These are phyloP conservation scores for Drosophila chauvacae DNA, from an alignment of 1,140 invertebrate genomes.

Conservation along the genomic window DNA sequence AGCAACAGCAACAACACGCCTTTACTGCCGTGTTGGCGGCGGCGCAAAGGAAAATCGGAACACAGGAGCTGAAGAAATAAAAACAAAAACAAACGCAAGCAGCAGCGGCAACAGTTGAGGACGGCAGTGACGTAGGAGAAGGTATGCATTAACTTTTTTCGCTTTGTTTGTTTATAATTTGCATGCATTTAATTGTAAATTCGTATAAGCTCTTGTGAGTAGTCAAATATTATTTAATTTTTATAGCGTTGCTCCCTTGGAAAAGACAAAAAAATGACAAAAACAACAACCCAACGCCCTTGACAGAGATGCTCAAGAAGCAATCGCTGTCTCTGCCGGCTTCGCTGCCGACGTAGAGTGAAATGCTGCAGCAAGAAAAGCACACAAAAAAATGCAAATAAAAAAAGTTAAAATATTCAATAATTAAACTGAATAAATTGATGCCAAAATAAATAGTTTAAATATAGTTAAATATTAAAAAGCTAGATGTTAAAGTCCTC, in stretches of 20 bases:
- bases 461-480: neutral
- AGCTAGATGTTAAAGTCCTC: neutral
- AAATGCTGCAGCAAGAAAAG: constrained; percentile 61
- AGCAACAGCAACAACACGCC: neutral
- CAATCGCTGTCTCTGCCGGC: constrained; percentile 24
- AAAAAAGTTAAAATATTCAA: neutral
- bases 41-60: constrained; percentile 4
- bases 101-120: constrained; percentile 58
- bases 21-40: neutral
- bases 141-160: constrained; percentile 29
- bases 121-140: constrained; percentile 61
- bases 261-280: constrained; percentile 1
- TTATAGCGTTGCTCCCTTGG: neutral
- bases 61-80: constrained; percentile 10
- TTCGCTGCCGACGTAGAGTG: constrained; percentile 44
- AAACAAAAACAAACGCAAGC: constrained; percentile 15
- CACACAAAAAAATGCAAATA: constrained; percentile 20
- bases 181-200: neutral
- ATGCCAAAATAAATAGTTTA: neutral
- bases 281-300: constrained; percentile 62
- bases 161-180: constrained; percentile 4
- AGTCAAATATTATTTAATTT: constrained; percentile 3
- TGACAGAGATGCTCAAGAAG: constrained; percentile 64
- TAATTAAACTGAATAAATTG: neutral
- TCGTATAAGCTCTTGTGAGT: too few relatives aligned